Percentiles rank a stretch among this genome's conserved stretches.
phyloP scores from a whole-genome alignment of 2,888 invertebrate species.

The Melinaea menophilus region DNA sequence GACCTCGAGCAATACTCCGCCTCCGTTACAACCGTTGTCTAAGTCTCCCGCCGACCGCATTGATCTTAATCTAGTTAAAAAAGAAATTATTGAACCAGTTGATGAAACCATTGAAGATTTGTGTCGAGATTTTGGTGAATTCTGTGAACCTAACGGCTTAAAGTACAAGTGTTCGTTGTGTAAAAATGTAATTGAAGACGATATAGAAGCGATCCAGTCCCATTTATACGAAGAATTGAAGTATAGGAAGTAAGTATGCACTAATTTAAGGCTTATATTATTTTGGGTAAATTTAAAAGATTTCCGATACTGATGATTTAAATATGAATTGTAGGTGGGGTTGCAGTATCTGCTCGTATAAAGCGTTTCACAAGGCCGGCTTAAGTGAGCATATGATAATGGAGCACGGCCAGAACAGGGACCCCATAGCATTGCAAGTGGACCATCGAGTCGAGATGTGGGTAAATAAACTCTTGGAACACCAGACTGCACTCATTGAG shows the following conservation, averaged over 20 bases:
- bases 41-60: constrained; percentile 29
- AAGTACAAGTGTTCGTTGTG: constrained; percentile 81
- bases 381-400: constrained; percentile 74
- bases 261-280: background rate
- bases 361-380: constrained; percentile 74
- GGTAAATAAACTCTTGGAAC: constrained; percentile 59
- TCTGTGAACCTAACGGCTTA: constrained; percentile 73
- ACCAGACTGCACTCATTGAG: constrained; percentile 51
- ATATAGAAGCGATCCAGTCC: constrained; percentile 78
- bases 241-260: constrained; percentile 78
- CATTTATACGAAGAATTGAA: constrained; percentile 83
- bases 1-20: constrained; percentile 25
- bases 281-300: background rate
- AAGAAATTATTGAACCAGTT: constrained; percentile 42
- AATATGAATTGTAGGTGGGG: constrained; percentile 69
- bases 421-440: constrained; percentile 58
- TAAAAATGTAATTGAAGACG: constrained; percentile 74
- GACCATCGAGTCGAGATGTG: constrained; percentile 73
- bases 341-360: constrained; percentile 78
- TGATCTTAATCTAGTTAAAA: constrained; percentile 61
- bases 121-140: constrained; percentile 52
- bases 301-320: background rate
- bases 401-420: constrained; percentile 60
- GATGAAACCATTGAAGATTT: constrained; percentile 45
- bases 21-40: constrained; percentile 17